These are phyloP conservation scores for Drosophila recens DNA, from an alignment of 2,888 invertebrate genomes.

Conservation along the genomic window DNA sequence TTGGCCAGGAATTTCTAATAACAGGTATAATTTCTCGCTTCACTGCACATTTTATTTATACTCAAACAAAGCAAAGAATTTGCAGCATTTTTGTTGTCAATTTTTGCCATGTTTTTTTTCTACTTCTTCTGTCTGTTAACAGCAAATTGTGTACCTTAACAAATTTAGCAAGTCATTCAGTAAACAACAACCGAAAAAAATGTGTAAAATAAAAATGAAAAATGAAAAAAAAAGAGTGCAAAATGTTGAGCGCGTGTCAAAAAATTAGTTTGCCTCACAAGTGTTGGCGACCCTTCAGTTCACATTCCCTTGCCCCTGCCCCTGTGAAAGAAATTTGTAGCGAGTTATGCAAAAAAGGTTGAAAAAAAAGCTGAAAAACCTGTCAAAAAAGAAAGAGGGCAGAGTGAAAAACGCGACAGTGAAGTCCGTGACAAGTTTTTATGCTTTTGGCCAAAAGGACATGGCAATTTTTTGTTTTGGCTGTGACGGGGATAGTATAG, in stretches of 20 bases:
- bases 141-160: conserved; percentile 37
- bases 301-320: not conserved
- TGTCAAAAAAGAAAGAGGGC: conserved; percentile 17
- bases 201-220: not conserved
- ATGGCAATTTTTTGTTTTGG: conserved; percentile 48
- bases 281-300: conserved; percentile 45
- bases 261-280: conserved; percentile 74
- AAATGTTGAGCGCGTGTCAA: conserved; percentile 71
- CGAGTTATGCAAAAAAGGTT: conserved; percentile 75
- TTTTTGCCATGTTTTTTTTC: conserved; percentile 11
- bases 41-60: conserved; percentile 37
- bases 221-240: conserved; percentile 32
- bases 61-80: conserved; percentile 12
- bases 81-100: conserved; percentile 16
- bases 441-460: conserved; percentile 74
- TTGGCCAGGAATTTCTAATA: conserved; percentile 20
- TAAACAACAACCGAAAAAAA: conserved; percentile 38
- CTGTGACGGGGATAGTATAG: not conserved
- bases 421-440: conserved; percentile 74
- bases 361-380: conserved; percentile 47
- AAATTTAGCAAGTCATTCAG: conserved; percentile 59
- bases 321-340: conserved; percentile 65
- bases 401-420: conserved; percentile 20
- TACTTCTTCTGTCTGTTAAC: conserved; percentile 15
- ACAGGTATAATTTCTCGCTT: conserved; percentile 19